Percentiles rank a stretch among this genome's conserved stretches.
Conservation (phyloP, 2,888 invertebrate genomes). For the Stenichneumon culpator region DNA sequence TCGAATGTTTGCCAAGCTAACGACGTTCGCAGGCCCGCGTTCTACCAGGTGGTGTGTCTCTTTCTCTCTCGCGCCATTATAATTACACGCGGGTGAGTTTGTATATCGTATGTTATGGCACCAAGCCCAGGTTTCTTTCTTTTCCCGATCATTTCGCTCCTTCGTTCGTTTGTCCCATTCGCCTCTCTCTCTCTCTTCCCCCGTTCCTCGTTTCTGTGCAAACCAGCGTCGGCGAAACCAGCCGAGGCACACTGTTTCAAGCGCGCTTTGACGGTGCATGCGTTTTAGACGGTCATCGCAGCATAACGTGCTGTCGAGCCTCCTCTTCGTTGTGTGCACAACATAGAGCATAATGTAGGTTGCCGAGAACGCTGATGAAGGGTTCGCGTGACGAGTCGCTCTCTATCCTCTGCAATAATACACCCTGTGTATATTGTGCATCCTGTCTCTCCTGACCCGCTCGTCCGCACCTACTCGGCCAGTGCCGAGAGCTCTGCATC, state of each 20-base stretch:
- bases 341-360: slow-evolving; percentile 80
- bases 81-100: slow-evolving; percentile 42
- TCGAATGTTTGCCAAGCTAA: slow-evolving; percentile 81
- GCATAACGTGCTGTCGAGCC: slow-evolving; percentile 58
- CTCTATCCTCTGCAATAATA: slow-evolving; percentile 71
- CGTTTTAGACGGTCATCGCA: slow-evolving; percentile 27
- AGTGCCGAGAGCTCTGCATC: slow-evolving; percentile 75
- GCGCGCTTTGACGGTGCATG: slow-evolving; percentile 7
- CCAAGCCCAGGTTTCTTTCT: slow-evolving; percentile 48
- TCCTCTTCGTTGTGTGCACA: slow-evolving; percentile 71
- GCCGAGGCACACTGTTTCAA: slow-evolving; percentile 14
- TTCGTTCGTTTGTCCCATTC: slow-evolving; percentile 66
- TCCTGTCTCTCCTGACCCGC: slow-evolving; percentile 85
- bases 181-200: background rate
- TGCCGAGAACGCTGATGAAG: slow-evolving; percentile 83
- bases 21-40: slow-evolving; percentile 74
- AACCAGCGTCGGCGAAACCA: slow-evolving; percentile 18
- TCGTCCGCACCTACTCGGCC: slow-evolving; percentile 82
- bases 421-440: slow-evolving; percentile 83
- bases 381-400: slow-evolving; percentile 84
- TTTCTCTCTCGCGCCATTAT: slow-evolving; percentile 37
- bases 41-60: slow-evolving; percentile 52
- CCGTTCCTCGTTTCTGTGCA: slow-evolving; percentile 35
- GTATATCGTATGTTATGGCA: slow-evolving; percentile 41
- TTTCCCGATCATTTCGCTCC: slow-evolving; percentile 52